Conservation (phyloP, 2,113 vertebrate species). For the Formicarius rufipectus region DNA sequence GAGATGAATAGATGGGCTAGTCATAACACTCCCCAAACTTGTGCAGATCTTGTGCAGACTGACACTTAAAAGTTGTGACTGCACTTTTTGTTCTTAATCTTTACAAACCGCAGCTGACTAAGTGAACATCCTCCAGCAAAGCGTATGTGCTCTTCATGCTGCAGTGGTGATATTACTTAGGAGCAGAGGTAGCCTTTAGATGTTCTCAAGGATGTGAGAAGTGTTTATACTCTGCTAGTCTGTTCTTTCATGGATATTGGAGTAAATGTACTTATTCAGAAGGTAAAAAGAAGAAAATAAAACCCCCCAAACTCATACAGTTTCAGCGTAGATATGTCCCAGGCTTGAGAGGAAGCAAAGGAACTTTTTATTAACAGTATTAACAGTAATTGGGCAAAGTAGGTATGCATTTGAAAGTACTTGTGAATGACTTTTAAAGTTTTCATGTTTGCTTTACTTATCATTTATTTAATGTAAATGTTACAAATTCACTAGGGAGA, state of each 20-base stretch:
- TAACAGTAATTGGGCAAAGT: background rate
- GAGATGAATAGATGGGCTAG: background rate
- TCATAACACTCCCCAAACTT: background rate
- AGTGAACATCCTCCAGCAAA: background rate
- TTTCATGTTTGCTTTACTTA: background rate
- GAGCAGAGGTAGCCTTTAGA: background rate
- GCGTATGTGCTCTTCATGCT: background rate
- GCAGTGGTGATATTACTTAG: background rate
- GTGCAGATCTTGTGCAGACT: background rate
- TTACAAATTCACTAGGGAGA: background rate
- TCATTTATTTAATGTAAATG: constrained; percentile 49
- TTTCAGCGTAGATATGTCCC: background rate
- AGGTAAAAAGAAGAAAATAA: background rate
- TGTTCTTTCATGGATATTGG: background rate
- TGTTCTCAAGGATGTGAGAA: background rate
- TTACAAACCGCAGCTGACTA: background rate
- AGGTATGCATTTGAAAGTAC: background rate
- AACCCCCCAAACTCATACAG: background rate
- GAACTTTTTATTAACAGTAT: too few species aligned
- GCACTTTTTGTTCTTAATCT: background rate
- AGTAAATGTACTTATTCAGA: constrained; percentile 6
- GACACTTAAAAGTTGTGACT: background rate
- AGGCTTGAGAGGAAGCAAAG: background rate
- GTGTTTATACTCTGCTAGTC: background rate
- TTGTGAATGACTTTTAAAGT: background rate